Evolutionary conservation across 64 coral and sea anemone species (phyloP), one percentile per base, ranked within the genome.

Genomic region (Cladopsammia gracilis): DNA sequence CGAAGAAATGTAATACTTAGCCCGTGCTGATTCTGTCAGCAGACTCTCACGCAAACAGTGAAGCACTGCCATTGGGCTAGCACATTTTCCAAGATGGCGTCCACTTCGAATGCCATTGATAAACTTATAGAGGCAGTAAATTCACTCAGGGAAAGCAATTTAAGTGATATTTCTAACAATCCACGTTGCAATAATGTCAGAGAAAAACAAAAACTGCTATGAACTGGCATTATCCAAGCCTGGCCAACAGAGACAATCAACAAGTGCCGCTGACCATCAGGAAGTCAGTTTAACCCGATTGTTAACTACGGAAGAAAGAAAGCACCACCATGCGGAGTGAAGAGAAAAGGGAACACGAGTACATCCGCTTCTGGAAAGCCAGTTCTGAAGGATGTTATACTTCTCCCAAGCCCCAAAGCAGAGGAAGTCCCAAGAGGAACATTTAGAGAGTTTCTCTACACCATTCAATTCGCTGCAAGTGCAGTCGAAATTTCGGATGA

Each of bases 381-480:
- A 48, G 90, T 92, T 70, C 46, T 92, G 22, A 92, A 86, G 42
- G 82, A 92, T 78, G 60, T 86, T 16, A 85, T 92, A 64, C 62
- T 92, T 50, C 56, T 92, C 20, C 67, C 89, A 23, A 70, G 60
- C 46, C 89, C 90, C 11, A 54, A 86, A 45, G 50, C 86, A 45
- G 79, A 86, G 20, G 90, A 93, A 86, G 82, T 93, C 59, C 90
- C 90, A 49, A 16, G 82, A n/a, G 90, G 90, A 10, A 57, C 3
- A 24, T 86, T 86, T 50, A 76, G 82, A 56, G 82, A 86, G 69
- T 62, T 48, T 14, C 13, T 92, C 11, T 92, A 93, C 77, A 75
- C 80, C 46, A 73, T 54, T 60, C 71, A 93, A 34, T 93, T 62
- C 86, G 90, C 82, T 47, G 78, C 14, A 10, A 77, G 52, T 84